Evolutionary conservation across 2,797 vertebrate species (phyloP).

Genomic region (Apogon hyalosoma): DNA sequence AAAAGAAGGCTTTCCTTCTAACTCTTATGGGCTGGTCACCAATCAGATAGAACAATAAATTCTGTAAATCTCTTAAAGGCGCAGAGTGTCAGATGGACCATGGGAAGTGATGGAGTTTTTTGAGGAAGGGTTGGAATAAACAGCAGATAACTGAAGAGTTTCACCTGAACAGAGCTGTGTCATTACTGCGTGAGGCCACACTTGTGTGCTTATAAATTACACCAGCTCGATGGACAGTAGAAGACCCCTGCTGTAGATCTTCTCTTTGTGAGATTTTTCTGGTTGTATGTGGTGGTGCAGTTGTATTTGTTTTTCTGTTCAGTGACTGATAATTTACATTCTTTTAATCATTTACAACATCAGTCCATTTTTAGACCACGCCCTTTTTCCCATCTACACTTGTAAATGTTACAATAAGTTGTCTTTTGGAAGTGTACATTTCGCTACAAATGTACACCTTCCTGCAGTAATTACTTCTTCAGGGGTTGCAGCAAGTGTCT

Average conservation of each 20-base stretch:
- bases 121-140: neutral
- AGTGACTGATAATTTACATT: no score
- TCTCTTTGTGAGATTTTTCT: neutral
- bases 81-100: constrained; percentile 9
- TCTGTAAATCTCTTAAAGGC: constrained; percentile 13
- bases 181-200: constrained; percentile 5
- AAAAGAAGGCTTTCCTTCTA: constrained; percentile 39
- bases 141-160: neutral
- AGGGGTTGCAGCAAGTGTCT: no score
- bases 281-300: no score
- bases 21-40: constrained; percentile 16
- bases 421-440: no score
- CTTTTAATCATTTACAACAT: no score
- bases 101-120: neutral
- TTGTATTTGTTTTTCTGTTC: constrained; percentile 2
- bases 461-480: no score
- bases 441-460: no score
- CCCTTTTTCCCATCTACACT: no score
- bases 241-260: constrained; percentile 4
- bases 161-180: constrained; percentile 7
- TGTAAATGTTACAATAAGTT: no score
- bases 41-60: constrained; percentile 50
- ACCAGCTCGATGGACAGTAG: neutral
- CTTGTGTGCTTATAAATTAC: constrained; percentile 6
- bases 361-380: no score